Conservation (phyloP, 2,888 invertebrate genomes). For the Brenthis daphne region DNA sequence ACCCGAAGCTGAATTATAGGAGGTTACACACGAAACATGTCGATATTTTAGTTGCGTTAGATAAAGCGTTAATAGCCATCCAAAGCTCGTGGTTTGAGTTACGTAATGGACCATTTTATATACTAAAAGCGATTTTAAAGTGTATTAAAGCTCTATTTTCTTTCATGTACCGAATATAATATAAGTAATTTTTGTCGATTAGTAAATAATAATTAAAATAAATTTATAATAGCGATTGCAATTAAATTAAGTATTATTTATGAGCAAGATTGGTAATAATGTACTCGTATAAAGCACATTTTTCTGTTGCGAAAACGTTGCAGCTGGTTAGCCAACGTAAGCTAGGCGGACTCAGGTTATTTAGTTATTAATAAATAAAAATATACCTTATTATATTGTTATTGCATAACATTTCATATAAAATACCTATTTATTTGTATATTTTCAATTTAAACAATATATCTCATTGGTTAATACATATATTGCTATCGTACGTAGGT, state of each 20-base stretch:
- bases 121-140: slow-evolving; percentile 24
- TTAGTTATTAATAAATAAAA: too few relatives aligned
- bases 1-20: slow-evolving; percentile 68
- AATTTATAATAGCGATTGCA: too few relatives aligned
- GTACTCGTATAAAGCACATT: too few relatives aligned
- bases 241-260: too few relatives aligned
- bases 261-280: too few relatives aligned
- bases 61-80: slow-evolving; percentile 66
- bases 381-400: too few relatives aligned
- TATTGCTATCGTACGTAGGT: slow-evolving; percentile 29
- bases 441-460: slow-evolving; percentile 24
- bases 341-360: too few relatives aligned
- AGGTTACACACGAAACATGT: slow-evolving; percentile 70
- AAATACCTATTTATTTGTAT: neutral
- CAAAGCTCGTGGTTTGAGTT: slow-evolving; percentile 46
- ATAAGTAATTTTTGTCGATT: neutral
- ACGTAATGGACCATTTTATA: slow-evolving; percentile 47
- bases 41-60: slow-evolving; percentile 67
- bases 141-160: slow-evolving; percentile 16
- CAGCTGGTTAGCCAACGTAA: too few relatives aligned
- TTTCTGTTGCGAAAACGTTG: too few relatives aligned
- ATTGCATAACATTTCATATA: too few relatives aligned
- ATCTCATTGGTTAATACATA: slow-evolving; percentile 25
- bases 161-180: neutral
- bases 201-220: too few relatives aligned